These are phyloP conservation scores for Saturnia pavonia DNA, from an alignment of 2,888 invertebrate species.

Conservation along the genomic window DNA sequence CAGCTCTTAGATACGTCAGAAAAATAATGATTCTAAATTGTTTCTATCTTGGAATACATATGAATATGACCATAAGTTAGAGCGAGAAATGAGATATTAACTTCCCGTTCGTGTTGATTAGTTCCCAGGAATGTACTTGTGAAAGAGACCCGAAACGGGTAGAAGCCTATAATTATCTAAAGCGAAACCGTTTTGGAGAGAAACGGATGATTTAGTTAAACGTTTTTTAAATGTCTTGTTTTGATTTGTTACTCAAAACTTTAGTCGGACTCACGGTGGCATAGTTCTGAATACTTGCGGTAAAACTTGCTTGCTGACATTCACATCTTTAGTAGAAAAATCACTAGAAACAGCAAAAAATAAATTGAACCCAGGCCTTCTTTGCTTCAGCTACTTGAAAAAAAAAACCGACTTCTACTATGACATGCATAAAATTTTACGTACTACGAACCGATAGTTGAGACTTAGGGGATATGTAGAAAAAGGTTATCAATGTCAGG, in stretches of 20 bases:
- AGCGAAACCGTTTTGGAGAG: conserved; percentile 72
- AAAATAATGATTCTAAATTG: neutral
- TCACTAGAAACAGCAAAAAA: neutral
- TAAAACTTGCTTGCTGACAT: neutral
- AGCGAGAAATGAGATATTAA: neutral
- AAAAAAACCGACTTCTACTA: too few relatives aligned
- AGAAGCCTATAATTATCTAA: conserved; percentile 77
- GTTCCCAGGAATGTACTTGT: conserved; percentile 55
- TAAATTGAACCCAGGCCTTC: neutral
- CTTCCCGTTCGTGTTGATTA: conserved; percentile 55
- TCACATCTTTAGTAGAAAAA: neutral
- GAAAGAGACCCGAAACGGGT: conserved; percentile 48
- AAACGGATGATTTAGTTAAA: conserved; percentile 78
- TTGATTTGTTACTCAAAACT: conserved; percentile 76
- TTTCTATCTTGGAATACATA: neutral
- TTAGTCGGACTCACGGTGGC: conserved; percentile 46
- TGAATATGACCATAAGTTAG: neutral
- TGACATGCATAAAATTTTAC: too few relatives aligned
- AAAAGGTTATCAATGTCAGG: too few relatives aligned
- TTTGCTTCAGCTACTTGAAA: neutral
- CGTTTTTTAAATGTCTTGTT: conserved; percentile 69
- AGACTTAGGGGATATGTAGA: too few relatives aligned
- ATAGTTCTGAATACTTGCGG: conserved; percentile 12
- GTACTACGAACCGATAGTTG: too few relatives aligned
- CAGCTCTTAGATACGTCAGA: neutral